Evolutionary conservation across 2,113 vertebrate species (phyloP).

Genomic region (Coreoperca whiteheadi): DNA sequence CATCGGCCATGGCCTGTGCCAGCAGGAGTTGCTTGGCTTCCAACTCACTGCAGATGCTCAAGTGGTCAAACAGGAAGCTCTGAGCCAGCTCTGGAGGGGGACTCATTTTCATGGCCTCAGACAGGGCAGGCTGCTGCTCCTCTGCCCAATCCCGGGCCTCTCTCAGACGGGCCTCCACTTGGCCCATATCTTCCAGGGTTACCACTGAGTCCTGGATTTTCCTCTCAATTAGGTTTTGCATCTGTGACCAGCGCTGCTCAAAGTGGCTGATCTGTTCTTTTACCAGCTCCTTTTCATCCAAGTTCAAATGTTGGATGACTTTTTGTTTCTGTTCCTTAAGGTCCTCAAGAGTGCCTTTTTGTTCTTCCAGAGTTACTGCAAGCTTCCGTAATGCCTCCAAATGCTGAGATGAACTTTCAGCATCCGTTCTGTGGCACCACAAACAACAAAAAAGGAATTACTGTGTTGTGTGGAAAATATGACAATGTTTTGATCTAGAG

Average conservation of each 20-base stretch:
- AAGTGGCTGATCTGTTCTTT: conserved; percentile 94
- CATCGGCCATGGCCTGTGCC: conserved; percentile 87
- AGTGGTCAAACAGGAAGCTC: conserved; percentile 93
- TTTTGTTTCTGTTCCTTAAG: conserved; percentile 94
- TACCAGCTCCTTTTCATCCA: conserved; percentile 94
- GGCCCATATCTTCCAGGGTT: conserved; percentile 90
- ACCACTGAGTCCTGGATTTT: conserved; percentile 92
- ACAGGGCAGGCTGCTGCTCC: conserved; percentile 89
- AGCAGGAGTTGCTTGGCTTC: conserved; percentile 93
- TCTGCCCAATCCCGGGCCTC: conserved; percentile 95
- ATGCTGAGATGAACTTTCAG: conserved; percentile 92
- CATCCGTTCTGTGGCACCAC: conserved; percentile 87
- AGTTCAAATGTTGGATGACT: conserved; percentile 89
- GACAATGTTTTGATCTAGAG: background rate
- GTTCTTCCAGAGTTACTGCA: conserved; percentile 86
- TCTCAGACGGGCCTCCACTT: conserved; percentile 88
- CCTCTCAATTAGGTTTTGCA: conserved; percentile 90
- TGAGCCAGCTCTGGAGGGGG: conserved; percentile 93
- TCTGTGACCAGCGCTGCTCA: conserved; percentile 94
- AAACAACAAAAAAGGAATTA: background rate
- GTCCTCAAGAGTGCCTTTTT: conserved; percentile 88
- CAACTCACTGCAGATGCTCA: conserved; percentile 93
- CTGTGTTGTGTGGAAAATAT: background rate
- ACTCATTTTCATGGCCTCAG: conserved; percentile 92
- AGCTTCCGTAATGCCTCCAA: conserved; percentile 92